A percentile compares a stretch with the other conserved stretches of the same genome.
phyloP scores from a whole-genome alignment of 2,113 vertebrate genomes.

The mouse (Mus musculus) region DNA sequence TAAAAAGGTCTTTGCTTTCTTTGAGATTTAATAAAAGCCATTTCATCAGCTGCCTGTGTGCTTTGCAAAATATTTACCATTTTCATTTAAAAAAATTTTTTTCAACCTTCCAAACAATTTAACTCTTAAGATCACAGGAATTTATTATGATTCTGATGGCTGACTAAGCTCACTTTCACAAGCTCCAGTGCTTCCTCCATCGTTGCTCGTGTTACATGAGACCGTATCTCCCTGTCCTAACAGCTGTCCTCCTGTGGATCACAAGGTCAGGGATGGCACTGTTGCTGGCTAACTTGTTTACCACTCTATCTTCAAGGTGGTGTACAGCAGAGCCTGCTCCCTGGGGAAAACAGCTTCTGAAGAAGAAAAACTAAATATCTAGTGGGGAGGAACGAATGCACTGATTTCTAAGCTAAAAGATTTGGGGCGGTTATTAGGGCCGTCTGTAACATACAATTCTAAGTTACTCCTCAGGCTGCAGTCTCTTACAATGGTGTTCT shows the following conservation, averaged over 20 bases:
- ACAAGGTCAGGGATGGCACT: not conserved
- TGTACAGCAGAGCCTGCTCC: not conserved
- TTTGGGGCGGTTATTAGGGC: not conserved
- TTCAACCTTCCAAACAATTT: not conserved
- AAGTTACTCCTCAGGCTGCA: not conserved
- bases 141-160: not conserved
- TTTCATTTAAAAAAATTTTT: not conserved
- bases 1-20: not conserved
- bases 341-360: not conserved
- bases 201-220: fast-evolving
- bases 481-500: not conserved
- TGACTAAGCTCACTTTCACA: fast-evolving
- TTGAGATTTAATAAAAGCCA: constrained; percentile 42
- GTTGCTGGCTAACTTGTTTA: no score
- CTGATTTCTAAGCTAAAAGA: not conserved
- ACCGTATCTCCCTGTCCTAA: fast-evolving
- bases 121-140: not conserved
- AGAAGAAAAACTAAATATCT: not conserved
- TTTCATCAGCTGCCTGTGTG: not conserved
- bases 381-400: not conserved
- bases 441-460: not conserved
- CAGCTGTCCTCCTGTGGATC: not conserved
- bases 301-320: fast-evolving
- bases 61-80: constrained; percentile 55
- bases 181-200: fast-evolving